Base-by-base conservation (phyloP, 1,140 invertebrate species). In the Calycopis cecrops region DNA sequence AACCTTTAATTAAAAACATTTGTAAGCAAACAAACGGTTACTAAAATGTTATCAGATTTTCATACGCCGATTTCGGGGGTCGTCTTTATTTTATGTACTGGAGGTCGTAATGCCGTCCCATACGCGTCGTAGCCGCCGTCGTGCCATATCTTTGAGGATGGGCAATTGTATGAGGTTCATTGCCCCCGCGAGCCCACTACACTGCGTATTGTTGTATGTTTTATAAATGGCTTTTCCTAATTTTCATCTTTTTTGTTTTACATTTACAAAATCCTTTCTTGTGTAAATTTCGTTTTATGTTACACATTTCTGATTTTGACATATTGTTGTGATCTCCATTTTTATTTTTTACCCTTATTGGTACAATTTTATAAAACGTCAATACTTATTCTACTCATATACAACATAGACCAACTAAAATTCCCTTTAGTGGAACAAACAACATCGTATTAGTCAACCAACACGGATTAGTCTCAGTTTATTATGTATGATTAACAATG, bases 81-180 rank as follows among this genome's bases (percentile, higher is more conserved):
- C 12, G 9, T 9, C 16, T 9, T 10, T 47, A 44, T 40, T 48
- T 28, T 28, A 28, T 28, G 21, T 28, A 28, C 21, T 28, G 21
- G 6, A 28, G 34, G 17, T 54, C 59, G 55, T 59, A 62, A 68
- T 67, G 53, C 54, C 51, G 60, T 66, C 69, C 64, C 68, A 60
- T 59, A 64, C 61, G 64, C 59, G 56, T 61, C 67, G 57, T 68
- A 48, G 55, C 55, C 60, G 52, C 60, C 58, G 58, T 52, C 62
- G 59, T 62, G 66, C 65, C 63, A 62, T 73, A 67, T 69, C 69
- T 80, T 76, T 76, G 73, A 64, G 63, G 73, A 79, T 76, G 63
- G 74, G 67, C 73, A 71, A 82, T 79, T 73, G 69, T 71, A 55
- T 55, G 44, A 59, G 57, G 64, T 71, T 74, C 74, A 78, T 73